Evolutionary conservation across 2,888 invertebrate genomes (phyloP), one percentile per base, ranked within the genome.

Genomic region (Eupithecia abbreviata): DNA sequence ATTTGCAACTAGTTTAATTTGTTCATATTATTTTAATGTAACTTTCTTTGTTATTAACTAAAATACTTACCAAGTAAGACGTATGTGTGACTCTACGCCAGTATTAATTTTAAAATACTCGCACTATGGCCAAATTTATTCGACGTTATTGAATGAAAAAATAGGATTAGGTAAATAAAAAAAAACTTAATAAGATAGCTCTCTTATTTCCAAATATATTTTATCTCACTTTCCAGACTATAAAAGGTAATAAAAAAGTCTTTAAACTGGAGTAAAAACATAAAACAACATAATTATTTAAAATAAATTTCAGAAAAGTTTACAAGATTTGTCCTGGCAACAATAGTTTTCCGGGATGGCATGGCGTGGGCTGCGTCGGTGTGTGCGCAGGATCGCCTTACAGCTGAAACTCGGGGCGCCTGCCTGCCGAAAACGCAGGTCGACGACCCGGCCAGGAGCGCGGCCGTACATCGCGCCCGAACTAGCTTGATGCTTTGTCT

Each of bases 341-440:
- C 80, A 83, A 82, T 79, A 74, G 79, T 77, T 82, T 79, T 81
- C 76, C 79, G 79, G 79, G 79, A 74, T 75, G 70, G 45, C 47
- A 69, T 70, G 72, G 62, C 62, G 30, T 62, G 62, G 30, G 30
- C 4, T 30, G 62, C 10, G 18, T 68, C n/a, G n/a, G 91, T 90
- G 89, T 91, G 92, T 82, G 89, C 87, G 87, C 91, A 92, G 93
- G 94, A 93, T 93, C 93, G 89, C 90, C 87, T 94, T 94, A 93
- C 94, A 94, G 94, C 94, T 95, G 94, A 94, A 94, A 94, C 93
- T 89, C 88, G 87, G 93, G 90, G 91, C 92, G 93, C 93, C 92
- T 93, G 94, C 94, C 95, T 93, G 94, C 94, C 95, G 94, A 95
- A 95, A 95, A 94, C 89, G 88, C 88, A 91, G 94, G 93, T 92